Evolutionary conservation across 1,140 invertebrate species (phyloP).

Genomic region (Rhizoglyphus robini): DNA sequence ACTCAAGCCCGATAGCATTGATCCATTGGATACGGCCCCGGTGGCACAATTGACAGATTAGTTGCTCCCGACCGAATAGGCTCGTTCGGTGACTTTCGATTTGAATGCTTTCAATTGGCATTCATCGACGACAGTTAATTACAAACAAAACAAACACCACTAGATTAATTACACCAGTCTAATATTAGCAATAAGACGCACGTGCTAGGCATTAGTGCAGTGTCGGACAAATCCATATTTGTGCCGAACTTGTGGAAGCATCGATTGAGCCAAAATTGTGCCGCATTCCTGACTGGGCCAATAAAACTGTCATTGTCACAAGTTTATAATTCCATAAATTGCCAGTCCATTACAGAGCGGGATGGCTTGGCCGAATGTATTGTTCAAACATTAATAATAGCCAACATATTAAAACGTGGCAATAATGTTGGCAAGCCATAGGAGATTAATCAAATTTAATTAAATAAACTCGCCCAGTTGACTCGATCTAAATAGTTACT

Average conservation of each 20-base stretch:
- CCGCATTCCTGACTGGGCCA: too few relatives aligned
- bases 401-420: neutral
- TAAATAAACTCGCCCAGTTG: neutral
- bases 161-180: neutral
- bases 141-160: neutral
- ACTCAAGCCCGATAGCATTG: neutral
- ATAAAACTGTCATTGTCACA: conserved; percentile 17
- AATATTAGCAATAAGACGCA: neutral
- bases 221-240: neutral
- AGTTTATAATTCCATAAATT: neutral
- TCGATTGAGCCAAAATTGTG: too few relatives aligned
- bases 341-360: neutral
- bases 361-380: too few relatives aligned
- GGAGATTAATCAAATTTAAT: neutral
- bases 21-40: too few relatives aligned
- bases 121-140: neutral
- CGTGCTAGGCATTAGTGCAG: neutral
- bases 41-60: too few relatives aligned
- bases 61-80: too few relatives aligned
- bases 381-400: neutral
- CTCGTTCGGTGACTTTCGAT: too few relatives aligned
- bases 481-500: neutral
- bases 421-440: neutral
- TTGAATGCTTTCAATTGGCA: too few relatives aligned
- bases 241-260: too few relatives aligned